Conservation (phyloP, 2,888 invertebrate species). For the Spisula solida region DNA sequence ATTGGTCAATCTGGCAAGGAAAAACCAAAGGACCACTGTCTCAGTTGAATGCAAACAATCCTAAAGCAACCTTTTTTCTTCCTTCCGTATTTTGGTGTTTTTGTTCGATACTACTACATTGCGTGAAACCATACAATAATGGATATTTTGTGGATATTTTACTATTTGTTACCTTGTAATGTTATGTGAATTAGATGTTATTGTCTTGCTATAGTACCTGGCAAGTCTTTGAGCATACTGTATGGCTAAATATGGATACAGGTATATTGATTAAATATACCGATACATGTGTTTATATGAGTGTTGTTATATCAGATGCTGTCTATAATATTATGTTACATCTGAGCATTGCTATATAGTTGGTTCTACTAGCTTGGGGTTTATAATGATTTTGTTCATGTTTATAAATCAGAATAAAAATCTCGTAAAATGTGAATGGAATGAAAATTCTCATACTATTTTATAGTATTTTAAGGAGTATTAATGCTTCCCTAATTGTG, state of each 20-base stretch:
- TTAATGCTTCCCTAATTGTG: no score
- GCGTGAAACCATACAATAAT: neutral
- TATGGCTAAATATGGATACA: conserved; percentile 14
- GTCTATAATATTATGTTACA: neutral
- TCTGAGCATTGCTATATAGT: neutral
- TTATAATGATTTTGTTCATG: no score
- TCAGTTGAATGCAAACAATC: no score
- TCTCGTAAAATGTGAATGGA: no score
- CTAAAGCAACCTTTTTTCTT: no score
- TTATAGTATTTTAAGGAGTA: no score
- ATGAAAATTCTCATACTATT: no score
- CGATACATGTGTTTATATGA: neutral
- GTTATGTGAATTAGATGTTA: neutral
- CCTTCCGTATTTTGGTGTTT: no score
- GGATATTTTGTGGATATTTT: neutral
- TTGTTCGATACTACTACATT: neutral
- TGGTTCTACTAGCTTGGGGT: no score
- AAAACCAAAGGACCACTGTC: no score
- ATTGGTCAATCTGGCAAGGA: no score
- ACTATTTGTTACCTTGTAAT: neutral
- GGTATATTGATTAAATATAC: conserved; percentile 1
- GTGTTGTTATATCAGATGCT: neutral
- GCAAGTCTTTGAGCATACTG: neutral
- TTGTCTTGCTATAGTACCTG: neutral
- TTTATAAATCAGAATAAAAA: no score